Conservation (phyloP, 2,888 invertebrate genomes). For the Heliconius hortense region DNA sequence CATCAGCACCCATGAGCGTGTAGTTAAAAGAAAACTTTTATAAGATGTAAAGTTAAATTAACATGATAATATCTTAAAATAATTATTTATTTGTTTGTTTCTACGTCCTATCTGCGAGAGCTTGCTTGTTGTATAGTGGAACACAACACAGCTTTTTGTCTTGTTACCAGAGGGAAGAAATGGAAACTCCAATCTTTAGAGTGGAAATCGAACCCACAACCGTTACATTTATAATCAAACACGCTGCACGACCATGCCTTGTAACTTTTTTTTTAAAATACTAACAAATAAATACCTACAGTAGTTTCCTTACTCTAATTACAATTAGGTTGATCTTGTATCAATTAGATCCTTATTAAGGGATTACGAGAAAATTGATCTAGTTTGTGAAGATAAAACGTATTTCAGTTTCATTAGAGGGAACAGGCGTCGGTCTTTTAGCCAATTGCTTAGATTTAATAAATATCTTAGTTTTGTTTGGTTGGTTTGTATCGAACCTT, state of each 20-base stretch:
- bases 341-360: conserved; percentile 42
- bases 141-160: background rate
- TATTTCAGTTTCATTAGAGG: conserved; percentile 33
- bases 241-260: too few species aligned
- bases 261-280: background rate
- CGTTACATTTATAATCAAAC: background rate
- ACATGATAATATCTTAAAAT: too few species aligned
- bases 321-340: conserved; percentile 37
- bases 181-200: background rate
- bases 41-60: too few species aligned
- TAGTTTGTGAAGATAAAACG: conserved; percentile 26
- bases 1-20: too few species aligned
- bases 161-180: background rate
- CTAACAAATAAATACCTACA: conserved; percentile 5
- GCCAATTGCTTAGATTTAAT: conserved; percentile 14
- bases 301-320: conserved; percentile 28
- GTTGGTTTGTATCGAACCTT: background rate
- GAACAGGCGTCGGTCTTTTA: conserved; percentile 16
- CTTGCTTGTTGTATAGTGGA: background rate
- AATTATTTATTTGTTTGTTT: too few species aligned
- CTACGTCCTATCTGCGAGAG: background rate
- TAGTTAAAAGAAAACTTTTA: too few species aligned
- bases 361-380: conserved; percentile 38
- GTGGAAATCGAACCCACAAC: background rate
- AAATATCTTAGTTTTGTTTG: background rate